Conservation (phyloP, 1,140 invertebrate genomes). For the Acromyrmex charruanus region DNA sequence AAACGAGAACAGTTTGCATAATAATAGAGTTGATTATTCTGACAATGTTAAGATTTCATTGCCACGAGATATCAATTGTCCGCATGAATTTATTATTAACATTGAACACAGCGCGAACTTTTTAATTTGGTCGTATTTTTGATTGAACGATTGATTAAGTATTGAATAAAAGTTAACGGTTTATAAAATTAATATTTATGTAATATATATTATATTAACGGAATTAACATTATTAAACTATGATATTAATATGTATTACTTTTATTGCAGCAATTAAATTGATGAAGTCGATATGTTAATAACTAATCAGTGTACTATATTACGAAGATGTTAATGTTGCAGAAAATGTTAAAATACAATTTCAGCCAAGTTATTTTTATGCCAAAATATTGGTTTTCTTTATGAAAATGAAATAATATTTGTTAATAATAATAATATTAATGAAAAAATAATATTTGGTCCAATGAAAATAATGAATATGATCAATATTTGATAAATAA, state of each 20-base stretch:
- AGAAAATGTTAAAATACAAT: neutral
- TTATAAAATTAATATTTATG: neutral
- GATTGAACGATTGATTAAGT: neutral
- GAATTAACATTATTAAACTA: neutral
- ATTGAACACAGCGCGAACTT: slow-evolving; percentile 2
- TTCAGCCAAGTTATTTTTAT: slow-evolving; percentile 15
- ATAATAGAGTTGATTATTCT: slow-evolving; percentile 53
- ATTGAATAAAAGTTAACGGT: neutral
- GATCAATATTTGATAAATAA: neutral
- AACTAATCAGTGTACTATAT: neutral
- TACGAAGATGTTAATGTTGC: neutral
- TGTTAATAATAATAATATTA: neutral
- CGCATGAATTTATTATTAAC: slow-evolving; percentile 54
- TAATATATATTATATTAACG: too few species aligned
- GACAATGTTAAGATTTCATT: slow-evolving; percentile 53
- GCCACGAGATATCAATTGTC: slow-evolving; percentile 28
- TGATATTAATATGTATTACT: neutral
- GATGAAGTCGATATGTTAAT: neutral
- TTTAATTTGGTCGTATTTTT: neutral
- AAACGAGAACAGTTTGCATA: slow-evolving; percentile 51
- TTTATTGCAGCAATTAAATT: neutral
- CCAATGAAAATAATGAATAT: neutral
- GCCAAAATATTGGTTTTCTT: neutral
- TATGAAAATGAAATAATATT: neutral
- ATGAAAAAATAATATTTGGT: neutral